Base-by-base conservation (phyloP, 2,888 invertebrate species). In the Drosophila borborema region DNA sequence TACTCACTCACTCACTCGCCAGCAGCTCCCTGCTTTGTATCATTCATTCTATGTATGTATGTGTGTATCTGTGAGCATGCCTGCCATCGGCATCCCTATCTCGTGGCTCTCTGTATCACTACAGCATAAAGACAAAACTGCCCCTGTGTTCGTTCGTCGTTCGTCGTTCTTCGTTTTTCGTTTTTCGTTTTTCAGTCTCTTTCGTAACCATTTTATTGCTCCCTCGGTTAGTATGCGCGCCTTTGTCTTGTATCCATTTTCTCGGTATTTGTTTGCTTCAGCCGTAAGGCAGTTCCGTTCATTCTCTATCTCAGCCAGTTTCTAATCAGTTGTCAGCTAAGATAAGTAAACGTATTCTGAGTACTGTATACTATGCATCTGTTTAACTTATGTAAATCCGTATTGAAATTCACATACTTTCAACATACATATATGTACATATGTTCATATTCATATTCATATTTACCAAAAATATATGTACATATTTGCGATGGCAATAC, bases 151-250 rank as follows among this genome's bases (percentile, higher is more conserved):
- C 14, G 14, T 23, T n/a, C 61, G 41, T 16, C 61, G 46, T 64
- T 76, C 56, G 55, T 64, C 55, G 48, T 68, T 64, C 60, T 60
- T 60, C 55, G 65, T 23, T 66, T 67, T 69, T 64, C 54, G 72
- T 65, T 64, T 64, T 72, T 60, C 76, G 82, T 85, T 85, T 74
- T 80, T 62, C 78, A 82, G 82, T 85, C 77, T 81, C 72, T 62
- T 71, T 86, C 77, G 84, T 58, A 77, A 86, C 84, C 89, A 88
- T 85, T 89, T 89, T 84, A 86, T 75, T 81, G 74, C 74, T 76
- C 64, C 74, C 72, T 78, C 80, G 64, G 48, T 53, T 75, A 74
- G 65, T 60, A 68, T 68, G 54, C 58, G 48, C 63, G 71, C 49
- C 56, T 67, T 65, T 74, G 78, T 72, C 70, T 72, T 64, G 71